phyloP scores from a whole-genome alignment of 2,888 invertebrate genomes.

The Emmelina monodactyla region DNA sequence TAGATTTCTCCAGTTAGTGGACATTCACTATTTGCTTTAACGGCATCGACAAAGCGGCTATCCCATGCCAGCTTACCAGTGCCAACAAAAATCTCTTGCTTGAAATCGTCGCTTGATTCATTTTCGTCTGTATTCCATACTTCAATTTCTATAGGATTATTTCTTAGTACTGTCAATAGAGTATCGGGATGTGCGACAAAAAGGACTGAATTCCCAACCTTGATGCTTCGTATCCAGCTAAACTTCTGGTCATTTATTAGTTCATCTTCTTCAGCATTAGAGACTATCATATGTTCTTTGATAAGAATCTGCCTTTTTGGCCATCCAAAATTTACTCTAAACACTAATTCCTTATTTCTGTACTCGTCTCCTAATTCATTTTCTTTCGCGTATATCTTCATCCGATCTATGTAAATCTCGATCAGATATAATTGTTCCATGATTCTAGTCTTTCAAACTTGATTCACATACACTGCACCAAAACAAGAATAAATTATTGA shows the following conservation, averaged over 20 bases:
- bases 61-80: not conserved
- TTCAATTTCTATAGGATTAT: not conserved
- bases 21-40: not conserved
- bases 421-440: not conserved
- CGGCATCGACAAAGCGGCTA: not conserved
- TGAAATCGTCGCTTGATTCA: too few species aligned
- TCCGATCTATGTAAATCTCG: not conserved
- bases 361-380: not conserved
- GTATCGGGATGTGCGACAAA: not conserved
- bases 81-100: not conserved
- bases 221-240: not conserved
- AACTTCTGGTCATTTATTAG: conserved; percentile 31
- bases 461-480: too few species aligned
- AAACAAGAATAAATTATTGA: too few species aligned
- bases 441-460: too few species aligned
- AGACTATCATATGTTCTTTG: conserved; percentile 34
- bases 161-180: not conserved
- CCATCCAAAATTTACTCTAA: conserved; percentile 56
- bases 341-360: conserved; percentile 18
- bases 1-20: too few species aligned
- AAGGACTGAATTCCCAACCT: not conserved
- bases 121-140: not conserved
- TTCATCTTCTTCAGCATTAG: conserved; percentile 34
- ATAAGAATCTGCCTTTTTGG: conserved; percentile 57
- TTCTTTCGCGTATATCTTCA: too few species aligned